These are phyloP conservation scores for Guaruba guarouba DNA, from an alignment of 2,113 vertebrate species.

Conservation along the genomic window DNA sequence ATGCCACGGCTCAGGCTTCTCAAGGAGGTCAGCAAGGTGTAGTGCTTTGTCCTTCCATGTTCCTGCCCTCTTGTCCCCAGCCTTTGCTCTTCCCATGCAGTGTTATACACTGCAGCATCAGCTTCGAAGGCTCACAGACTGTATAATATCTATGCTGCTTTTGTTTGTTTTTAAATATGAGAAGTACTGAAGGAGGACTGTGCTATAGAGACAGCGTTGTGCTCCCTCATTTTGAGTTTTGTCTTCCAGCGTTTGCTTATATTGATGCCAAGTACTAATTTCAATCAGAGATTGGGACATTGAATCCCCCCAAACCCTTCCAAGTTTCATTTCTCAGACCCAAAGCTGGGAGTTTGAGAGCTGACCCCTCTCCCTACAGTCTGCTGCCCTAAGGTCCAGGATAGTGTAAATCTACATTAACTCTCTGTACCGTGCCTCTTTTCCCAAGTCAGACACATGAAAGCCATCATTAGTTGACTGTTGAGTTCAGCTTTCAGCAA, in stretches of 20 bases:
- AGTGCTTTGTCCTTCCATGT: not conserved
- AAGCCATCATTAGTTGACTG: not conserved
- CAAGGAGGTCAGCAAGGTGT: not conserved
- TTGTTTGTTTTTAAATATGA: not conserved
- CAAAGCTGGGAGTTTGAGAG: not conserved
- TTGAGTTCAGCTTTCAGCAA: not conserved
- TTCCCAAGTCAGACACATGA: not conserved
- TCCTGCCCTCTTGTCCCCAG: not conserved
- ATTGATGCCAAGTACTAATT: not conserved
- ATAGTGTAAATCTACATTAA: not conserved
- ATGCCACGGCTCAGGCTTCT: not conserved
- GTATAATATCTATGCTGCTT: rapidly evolving
- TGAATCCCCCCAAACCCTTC: not conserved
- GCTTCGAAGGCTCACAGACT: not conserved
- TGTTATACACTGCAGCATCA: not conserved
- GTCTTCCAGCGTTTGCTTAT: not conserved
- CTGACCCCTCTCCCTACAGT: not conserved
- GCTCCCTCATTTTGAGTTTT: not conserved
- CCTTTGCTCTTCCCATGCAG: not conserved
- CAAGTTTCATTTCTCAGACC: not conserved
- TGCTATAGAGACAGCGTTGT: not conserved
- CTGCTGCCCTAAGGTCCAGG: not conserved
- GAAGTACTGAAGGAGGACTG: not conserved
- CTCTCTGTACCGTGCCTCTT: not conserved
- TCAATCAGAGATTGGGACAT: rapidly evolving